A percentile compares a stretch with the other conserved stretches of the same genome.
phyloP scores from a whole-genome alignment of 2,797 vertebrate genomes.

The Anabas testudineus region DNA sequence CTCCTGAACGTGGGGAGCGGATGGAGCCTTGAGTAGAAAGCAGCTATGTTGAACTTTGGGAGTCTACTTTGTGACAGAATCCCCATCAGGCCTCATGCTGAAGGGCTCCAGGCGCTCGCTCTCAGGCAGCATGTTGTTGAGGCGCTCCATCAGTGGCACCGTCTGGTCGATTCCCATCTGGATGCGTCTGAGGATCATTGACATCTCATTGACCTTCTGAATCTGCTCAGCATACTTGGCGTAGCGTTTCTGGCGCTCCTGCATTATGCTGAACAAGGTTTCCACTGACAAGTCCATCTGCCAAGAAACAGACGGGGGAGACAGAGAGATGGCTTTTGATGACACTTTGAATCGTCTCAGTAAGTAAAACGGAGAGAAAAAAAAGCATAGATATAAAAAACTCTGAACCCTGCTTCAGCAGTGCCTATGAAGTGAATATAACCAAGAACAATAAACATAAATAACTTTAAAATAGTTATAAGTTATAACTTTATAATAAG shows the following conservation, averaged over 20 bases:
- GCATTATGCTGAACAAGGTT: slow-evolving; percentile 96
- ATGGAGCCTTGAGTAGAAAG: background rate
- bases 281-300: slow-evolving; percentile 98
- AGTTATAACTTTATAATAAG: no score
- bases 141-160: slow-evolving; percentile 94
- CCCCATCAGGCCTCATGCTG: slow-evolving; percentile 90
- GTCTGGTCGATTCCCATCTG: slow-evolving; percentile 99
- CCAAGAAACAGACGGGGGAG: slow-evolving; percentile 8
- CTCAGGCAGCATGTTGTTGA: slow-evolving; percentile 96
- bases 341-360: slow-evolving; percentile 1
- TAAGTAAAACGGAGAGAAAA: background rate
- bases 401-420: no score
- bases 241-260: slow-evolving; percentile 97
- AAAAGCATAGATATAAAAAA: no score
- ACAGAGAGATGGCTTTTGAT: slow-evolving; percentile 1
- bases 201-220: slow-evolving; percentile 99
- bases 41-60: slow-evolving; percentile 10
- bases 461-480: no score
- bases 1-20: slow-evolving; percentile 6
- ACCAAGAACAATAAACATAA: no score
- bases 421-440: no score
- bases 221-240: slow-evolving; percentile 99
- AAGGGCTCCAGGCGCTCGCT: slow-evolving; percentile 95
- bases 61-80: slow-evolving; percentile 75
- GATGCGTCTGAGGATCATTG: slow-evolving; percentile 96